A percentile compares a stretch with the other conserved stretches of the same genome.
Evolutionary conservation across 2,113 vertebrate species (phyloP).

Genomic region (Nibea albiflora): DNA sequence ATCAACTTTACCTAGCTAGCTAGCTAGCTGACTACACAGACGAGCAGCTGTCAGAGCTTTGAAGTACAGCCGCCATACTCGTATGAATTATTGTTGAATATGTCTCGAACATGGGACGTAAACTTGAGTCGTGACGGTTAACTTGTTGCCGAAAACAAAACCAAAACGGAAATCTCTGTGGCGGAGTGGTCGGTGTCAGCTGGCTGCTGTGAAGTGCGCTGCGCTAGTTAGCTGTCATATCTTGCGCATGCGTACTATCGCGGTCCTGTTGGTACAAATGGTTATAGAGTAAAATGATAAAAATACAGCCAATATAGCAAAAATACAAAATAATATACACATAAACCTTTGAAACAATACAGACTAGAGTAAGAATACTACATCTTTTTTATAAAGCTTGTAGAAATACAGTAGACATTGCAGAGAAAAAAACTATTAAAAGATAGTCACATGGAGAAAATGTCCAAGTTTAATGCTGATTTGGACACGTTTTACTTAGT

Average conservation of each 20-base stretch:
- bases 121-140: too few relatives aligned
- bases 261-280: not conserved
- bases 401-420: too few relatives aligned
- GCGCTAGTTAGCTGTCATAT: conserved; percentile 59
- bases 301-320: not conserved
- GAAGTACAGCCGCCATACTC: conserved; percentile 58
- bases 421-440: too few relatives aligned
- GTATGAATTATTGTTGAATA: not conserved
- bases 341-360: not conserved
- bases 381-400: too few relatives aligned
- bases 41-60: conserved; percentile 14
- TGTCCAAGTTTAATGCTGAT: too few relatives aligned
- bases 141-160: not conserved
- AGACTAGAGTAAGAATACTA: not conserved
- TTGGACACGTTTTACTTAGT: too few relatives aligned
- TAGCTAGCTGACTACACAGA: conserved; percentile 56
- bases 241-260: conserved; percentile 66
- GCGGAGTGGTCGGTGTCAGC: conserved; percentile 43
- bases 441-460: too few relatives aligned
- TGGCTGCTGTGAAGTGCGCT: conserved; percentile 48
- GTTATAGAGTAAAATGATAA: not conserved
- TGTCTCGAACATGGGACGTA: too few relatives aligned
- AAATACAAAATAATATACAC: not conserved
- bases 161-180: not conserved
- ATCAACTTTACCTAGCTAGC: conserved; percentile 74